These are phyloP conservation scores for Coregonus sp. DNA, from an alignment of 2,797 vertebrate genomes.

Conservation along the genomic window DNA sequence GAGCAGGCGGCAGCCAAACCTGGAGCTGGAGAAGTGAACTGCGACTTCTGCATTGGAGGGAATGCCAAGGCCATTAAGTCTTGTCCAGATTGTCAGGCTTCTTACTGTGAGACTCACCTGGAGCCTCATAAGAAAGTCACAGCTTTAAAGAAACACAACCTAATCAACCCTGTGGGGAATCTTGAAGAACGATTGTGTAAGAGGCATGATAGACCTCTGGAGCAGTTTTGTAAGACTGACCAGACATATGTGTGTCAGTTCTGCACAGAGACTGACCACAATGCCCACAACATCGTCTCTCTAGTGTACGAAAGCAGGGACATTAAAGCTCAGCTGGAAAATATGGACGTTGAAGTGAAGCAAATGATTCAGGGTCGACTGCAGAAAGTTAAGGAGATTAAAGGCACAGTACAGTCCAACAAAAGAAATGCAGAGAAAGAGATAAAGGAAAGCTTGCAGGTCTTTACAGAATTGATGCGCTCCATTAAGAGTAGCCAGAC, in stretches of 20 bases:
- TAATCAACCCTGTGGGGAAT: conserved; percentile 27
- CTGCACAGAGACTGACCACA: conserved; percentile 74
- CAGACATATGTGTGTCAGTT: conserved; percentile 71
- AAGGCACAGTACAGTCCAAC: conserved; percentile 44
- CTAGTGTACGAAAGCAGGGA: conserved; percentile 55
- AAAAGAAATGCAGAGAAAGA: conserved; percentile 56
- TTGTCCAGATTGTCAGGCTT: conserved; percentile 61
- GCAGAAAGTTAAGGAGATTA: conserved; percentile 50
- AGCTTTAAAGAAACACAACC: conserved; percentile 59
- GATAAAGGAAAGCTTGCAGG: conserved; percentile 49
- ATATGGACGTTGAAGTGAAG: conserved; percentile 31
- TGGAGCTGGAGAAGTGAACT: conserved; percentile 19
- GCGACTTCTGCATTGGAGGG: conserved; percentile 58
- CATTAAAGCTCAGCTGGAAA: conserved; percentile 57
- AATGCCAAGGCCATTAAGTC: conserved; percentile 60
- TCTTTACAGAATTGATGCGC: conserved; percentile 56
- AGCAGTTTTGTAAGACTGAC: conserved; percentile 74
- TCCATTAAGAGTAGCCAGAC: conserved; percentile 54
- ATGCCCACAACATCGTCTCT: conserved; percentile 64
- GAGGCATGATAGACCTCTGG: conserved; percentile 71
- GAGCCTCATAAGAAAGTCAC: conserved; percentile 62
- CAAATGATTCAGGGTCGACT: conserved; percentile 54
- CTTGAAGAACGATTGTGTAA: conserved; percentile 57
- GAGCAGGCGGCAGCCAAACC: neutral
- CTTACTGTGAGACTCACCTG: conserved; percentile 69